Conservation (phyloP, 2,113 vertebrate genomes). For the Salminus brasiliensis region DNA sequence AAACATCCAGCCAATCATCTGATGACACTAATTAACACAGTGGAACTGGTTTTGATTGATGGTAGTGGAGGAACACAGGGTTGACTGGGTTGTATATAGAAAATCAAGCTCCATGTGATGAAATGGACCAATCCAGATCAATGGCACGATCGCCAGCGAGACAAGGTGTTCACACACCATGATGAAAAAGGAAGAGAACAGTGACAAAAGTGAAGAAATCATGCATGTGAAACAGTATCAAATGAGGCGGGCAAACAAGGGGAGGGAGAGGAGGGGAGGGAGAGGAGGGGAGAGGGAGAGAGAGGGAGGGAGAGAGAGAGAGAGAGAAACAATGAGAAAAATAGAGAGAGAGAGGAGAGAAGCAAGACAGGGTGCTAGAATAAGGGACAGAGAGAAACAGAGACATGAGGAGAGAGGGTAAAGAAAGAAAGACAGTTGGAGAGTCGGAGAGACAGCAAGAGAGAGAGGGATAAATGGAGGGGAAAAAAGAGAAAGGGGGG, state of each 20-base stretch:
- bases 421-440: no score
- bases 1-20: background rate
- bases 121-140: constrained; percentile 22
- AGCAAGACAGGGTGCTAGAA: no score
- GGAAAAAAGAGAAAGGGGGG: no score
- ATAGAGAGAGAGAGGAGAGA: background rate
- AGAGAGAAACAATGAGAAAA: background rate
- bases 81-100: constrained; percentile 7
- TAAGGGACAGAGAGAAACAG: no score
- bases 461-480: no score
- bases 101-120: background rate
- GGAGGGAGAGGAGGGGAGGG: background rate
- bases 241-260: background rate
- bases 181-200: background rate
- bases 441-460: no score
- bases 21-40: constrained; percentile 19
- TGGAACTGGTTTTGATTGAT: constrained; percentile 22
- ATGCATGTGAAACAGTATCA: background rate
- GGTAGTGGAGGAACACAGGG: background rate
- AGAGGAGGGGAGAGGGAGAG: background rate
- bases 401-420: no score
- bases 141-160: constrained; percentile 12
- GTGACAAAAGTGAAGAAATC: background rate
- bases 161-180: constrained; percentile 19
- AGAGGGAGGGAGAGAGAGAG: background rate